Base-by-base conservation (phyloP, 1,140 invertebrate genomes). In the Drosophila ananassae region DNA sequence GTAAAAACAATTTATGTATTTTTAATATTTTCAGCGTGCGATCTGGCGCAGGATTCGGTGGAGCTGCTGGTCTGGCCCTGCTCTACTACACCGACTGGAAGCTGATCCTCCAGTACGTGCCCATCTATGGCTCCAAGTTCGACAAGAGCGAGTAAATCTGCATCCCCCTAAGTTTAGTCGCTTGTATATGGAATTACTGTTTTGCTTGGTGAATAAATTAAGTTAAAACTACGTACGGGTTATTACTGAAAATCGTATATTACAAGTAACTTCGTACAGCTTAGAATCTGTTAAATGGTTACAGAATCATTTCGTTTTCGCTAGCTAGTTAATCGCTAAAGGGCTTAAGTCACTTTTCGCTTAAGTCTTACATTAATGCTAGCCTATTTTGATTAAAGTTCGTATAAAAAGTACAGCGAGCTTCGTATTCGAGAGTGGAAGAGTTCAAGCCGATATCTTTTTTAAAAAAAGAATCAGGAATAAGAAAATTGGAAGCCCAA, bases 61-160 rank as follows among this genome's bases (percentile, higher is more conserved):
- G 93, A 39, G 91, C 93, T 4, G 94, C 93, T 46, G 92, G 92
- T 56, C 66, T 94, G 9, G 92, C 89, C 0, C 34, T 95, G 3
- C 90, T 95, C 8, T 97, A 96, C 90, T 93, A 96, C 52, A 96
- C 96, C 0, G 96, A 97, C 78, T 97, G 96, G 96, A 95, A 95
- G 92, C 77, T 94, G 10, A 91, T 97, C 62, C 92, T 95, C 39
- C 93, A 95, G 77, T 94, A 95, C 82, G 90, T 97, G 46, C 96
- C 96, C 21, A 96, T 94, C 89, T 97, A 97, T 90, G 93, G 93
- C 74, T 93, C 93, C 56, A 97, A 97, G 92, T 97, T 95, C 87
- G 90, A 93, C 7, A 92, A 93, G 71, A 90, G 93, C 74, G 91
- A 92, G 82, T 92, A 91, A 90, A 10, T 24, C 21, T 2, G n/a